phyloP scores from a whole-genome alignment of 2,113 vertebrate species.

The Hystrix brachyura region DNA sequence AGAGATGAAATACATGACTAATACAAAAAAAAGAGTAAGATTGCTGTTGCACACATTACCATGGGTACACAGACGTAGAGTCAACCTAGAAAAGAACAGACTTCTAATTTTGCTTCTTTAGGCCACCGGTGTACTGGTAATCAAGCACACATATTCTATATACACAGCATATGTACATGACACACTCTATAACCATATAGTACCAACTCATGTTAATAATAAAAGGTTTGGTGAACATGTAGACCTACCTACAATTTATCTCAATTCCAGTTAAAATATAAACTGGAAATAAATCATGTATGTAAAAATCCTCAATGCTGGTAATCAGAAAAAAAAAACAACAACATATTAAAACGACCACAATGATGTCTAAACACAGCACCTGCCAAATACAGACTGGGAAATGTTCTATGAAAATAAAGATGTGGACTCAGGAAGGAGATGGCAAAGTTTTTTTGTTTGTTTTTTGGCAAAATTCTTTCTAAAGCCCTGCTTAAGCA shows the following conservation, averaged over 20 bases:
- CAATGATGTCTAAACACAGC: neutral
- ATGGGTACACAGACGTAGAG: neutral
- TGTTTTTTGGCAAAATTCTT: conserved; percentile 11
- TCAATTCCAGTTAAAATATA: conserved; percentile 46
- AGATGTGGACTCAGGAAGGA: conserved; percentile 38
- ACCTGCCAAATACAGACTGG: conserved; percentile 22
- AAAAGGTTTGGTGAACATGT: neutral
- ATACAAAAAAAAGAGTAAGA: neutral
- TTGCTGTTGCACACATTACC: neutral
- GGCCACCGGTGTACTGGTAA: neutral
- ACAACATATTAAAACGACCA: neutral
- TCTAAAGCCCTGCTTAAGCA: conserved; percentile 31
- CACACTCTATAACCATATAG: neutral
- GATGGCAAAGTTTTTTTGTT: conserved; percentile 27
- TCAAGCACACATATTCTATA: neutral
- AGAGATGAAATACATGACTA: neutral
- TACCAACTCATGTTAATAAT: neutral
- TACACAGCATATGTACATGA: neutral
- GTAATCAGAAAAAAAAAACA: conserved; percentile 1
- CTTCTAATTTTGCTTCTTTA: neutral
- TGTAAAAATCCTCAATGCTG: neutral
- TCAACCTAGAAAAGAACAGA: neutral
- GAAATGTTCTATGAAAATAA: conserved; percentile 57
- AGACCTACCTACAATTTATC: neutral
- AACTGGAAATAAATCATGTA: conserved; percentile 22